phyloP scores from a whole-genome alignment of 2,113 vertebrate species.

The Apeltes quadracus region DNA sequence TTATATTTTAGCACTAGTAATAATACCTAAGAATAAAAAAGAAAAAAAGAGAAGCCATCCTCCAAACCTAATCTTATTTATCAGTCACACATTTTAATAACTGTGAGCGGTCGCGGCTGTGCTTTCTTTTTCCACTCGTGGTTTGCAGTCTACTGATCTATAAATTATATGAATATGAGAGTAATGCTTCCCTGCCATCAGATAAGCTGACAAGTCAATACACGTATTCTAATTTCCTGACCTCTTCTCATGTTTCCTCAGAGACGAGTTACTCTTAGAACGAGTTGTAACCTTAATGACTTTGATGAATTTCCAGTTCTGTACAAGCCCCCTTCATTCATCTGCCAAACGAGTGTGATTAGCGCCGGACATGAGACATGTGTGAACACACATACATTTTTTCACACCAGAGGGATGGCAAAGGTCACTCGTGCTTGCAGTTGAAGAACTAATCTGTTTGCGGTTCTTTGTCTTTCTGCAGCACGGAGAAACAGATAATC shows the following conservation, averaged over 20 bases:
- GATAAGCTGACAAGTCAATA: background rate
- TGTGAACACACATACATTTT: no score
- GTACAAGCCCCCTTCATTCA: no score
- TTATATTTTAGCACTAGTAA: background rate
- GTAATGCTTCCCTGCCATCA: background rate
- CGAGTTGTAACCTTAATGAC: background rate
- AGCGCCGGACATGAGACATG: no score
- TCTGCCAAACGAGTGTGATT: no score
- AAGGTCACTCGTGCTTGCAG: no score
- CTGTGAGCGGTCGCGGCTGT: background rate
- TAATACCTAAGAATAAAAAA: background rate
- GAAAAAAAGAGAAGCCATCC: background rate
- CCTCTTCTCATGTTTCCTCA: background rate
- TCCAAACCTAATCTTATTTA: background rate
- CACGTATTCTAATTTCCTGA: background rate
- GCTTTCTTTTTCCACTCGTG: background rate
- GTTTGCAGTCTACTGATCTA: background rate
- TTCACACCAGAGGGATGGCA: no score
- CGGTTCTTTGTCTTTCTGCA: slow-evolving; percentile 22
- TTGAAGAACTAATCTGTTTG: background rate
- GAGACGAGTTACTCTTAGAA: background rate
- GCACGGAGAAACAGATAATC: slow-evolving; percentile 46
- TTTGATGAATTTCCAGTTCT: background rate
- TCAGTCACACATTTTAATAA: background rate
- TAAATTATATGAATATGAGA: background rate